Evolutionary conservation across 2,113 vertebrate genomes (phyloP).

Genomic region (Pteruthius melanotis): DNA sequence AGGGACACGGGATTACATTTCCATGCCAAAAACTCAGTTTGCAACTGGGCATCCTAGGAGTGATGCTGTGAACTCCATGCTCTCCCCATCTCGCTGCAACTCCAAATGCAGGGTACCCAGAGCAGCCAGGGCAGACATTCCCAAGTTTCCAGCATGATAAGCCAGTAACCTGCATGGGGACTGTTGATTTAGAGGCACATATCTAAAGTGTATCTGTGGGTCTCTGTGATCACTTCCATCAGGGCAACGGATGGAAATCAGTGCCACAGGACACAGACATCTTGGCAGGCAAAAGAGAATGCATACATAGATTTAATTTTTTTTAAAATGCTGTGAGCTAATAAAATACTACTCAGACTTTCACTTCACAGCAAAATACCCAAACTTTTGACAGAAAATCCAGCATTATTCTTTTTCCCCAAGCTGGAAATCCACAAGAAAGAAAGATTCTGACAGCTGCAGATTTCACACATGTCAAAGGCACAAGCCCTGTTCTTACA

Average conservation of each 20-base stretch:
- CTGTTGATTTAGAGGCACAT: accelerated
- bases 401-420: not conserved
- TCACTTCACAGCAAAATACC: not conserved
- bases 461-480: not conserved
- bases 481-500: not conserved
- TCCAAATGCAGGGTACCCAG: not conserved
- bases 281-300: not conserved
- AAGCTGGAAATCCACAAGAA: not conserved
- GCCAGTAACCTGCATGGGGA: accelerated
- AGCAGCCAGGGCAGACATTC: not conserved
- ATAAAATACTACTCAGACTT: not conserved
- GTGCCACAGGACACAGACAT: not conserved
- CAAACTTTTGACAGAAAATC: not conserved
- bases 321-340: not conserved
- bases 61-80: not conserved
- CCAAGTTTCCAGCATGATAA: not conserved
- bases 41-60: not conserved
- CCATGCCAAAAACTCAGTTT: not conserved
- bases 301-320: not conserved
- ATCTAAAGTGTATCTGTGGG: not conserved
- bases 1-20: not conserved
- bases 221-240: not conserved
- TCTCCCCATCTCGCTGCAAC: accelerated
- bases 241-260: not conserved
- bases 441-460: constrained; percentile 1